phyloP scores from a whole-genome alignment of 1,140 invertebrate genomes.

The Rhysida immarginata region DNA sequence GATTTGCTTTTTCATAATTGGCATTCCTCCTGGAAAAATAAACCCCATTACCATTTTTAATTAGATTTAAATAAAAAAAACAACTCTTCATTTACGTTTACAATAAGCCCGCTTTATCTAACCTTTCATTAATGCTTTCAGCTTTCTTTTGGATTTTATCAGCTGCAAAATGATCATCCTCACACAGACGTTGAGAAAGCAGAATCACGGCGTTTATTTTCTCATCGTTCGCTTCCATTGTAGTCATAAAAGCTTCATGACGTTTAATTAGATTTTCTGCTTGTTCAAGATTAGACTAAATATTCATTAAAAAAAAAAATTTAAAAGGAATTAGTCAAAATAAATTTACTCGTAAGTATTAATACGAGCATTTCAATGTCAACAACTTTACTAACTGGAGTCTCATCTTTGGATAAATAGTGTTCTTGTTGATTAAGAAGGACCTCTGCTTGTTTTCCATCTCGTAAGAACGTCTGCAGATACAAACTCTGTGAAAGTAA shows the following conservation, averaged over 20 bases:
- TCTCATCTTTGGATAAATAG: slow-evolving; percentile 83
- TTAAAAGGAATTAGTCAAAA: slow-evolving; percentile 5
- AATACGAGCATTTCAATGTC: slow-evolving; percentile 3
- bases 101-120: not conserved
- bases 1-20: slow-evolving; percentile 79
- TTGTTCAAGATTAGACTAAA: slow-evolving; percentile 68
- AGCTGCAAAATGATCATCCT: slow-evolving; percentile 72
- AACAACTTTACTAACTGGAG: slow-evolving; percentile 41
- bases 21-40: slow-evolving; percentile 45
- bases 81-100: not conserved
- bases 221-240: slow-evolving; percentile 99
- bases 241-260: slow-evolving; percentile 96
- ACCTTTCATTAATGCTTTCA: slow-evolving; percentile 72
- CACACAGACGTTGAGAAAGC: slow-evolving; percentile 74
- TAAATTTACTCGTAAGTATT: not conserved
- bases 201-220: slow-evolving; percentile 92
- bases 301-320: slow-evolving; percentile 5
- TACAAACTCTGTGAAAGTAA: slow-evolving; percentile 85
- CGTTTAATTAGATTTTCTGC: slow-evolving; percentile 94
- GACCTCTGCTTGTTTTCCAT: slow-evolving; percentile 95
- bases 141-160: slow-evolving; percentile 94
- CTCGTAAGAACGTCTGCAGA: slow-evolving; percentile 86
- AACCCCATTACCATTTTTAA: not conserved
- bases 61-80: not conserved
- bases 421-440: slow-evolving; percentile 96